Conservation (phyloP, 2,797 vertebrate species). For the Vespertilio murinus region DNA sequence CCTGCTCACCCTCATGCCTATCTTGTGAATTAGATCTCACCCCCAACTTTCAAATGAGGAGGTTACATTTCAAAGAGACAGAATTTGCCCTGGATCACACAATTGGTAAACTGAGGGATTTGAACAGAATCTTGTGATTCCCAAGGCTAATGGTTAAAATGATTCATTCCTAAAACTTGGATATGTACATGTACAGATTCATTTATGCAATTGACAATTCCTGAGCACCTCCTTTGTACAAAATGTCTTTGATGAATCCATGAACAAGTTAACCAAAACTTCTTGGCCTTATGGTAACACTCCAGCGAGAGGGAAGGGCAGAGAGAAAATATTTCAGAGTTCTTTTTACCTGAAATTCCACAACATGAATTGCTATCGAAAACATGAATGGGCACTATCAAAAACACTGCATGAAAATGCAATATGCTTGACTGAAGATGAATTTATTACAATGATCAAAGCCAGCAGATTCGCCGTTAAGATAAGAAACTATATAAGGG, state of each 20-base stretch:
- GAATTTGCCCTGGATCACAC: background rate
- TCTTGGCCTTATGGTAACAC: background rate
- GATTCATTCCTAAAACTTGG: background rate
- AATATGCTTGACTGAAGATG: background rate
- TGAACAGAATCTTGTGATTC: background rate
- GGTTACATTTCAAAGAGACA: background rate
- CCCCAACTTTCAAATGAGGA: background rate
- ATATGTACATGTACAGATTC: background rate
- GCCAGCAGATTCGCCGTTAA: background rate
- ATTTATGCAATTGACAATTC: background rate
- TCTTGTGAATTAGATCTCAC: background rate
- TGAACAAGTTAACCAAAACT: background rate
- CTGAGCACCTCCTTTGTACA: background rate
- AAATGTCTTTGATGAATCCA: background rate
- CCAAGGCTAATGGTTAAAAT: background rate
- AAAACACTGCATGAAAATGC: background rate
- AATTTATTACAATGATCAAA: constrained; percentile 2
- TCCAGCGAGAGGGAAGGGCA: no score
- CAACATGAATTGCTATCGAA: background rate
- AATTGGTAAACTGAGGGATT: background rate
- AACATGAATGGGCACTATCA: background rate
- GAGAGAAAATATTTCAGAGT: background rate
- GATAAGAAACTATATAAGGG: constrained; percentile 12
- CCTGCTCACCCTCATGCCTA: background rate
- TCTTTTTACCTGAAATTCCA: background rate